Conservation (phyloP, 2,797 vertebrate genomes). For the Dromococcyx pavoninus region DNA sequence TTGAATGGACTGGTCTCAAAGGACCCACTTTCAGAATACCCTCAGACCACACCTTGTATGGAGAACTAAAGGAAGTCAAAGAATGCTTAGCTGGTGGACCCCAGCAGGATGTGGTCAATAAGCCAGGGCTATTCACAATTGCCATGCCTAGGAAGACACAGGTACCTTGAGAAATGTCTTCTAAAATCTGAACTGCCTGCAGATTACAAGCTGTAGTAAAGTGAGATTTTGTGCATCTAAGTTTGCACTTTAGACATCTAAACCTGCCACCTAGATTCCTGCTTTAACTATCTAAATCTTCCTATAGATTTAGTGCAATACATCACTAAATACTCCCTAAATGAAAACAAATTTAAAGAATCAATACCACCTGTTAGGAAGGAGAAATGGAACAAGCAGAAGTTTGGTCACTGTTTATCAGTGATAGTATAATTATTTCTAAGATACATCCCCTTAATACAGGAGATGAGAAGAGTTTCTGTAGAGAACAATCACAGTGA, state of each 20-base stretch:
- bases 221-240: not conserved
- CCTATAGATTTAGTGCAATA: not conserved
- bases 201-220: not conserved
- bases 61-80: not conserved
- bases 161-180: not conserved
- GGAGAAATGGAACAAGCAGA: not conserved
- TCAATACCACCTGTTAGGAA: not conserved
- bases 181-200: not conserved
- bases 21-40: not conserved
- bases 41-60: not conserved
- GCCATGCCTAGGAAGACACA: not conserved
- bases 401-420: not conserved
- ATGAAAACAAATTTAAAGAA: not conserved
- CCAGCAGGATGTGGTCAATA: not conserved
- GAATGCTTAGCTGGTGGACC: not conserved
- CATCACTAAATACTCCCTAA: not conserved
- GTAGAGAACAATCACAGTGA: not conserved
- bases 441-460: not conserved
- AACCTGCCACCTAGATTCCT: not conserved
- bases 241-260: not conserved
- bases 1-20: fast-evolving
- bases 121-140: not conserved
- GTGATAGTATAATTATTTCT: not conserved
- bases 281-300: not conserved
- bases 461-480: not conserved